Evolutionary conservation across 2,797 vertebrate species (phyloP).

Genomic region (Microhierax caerulescens): DNA sequence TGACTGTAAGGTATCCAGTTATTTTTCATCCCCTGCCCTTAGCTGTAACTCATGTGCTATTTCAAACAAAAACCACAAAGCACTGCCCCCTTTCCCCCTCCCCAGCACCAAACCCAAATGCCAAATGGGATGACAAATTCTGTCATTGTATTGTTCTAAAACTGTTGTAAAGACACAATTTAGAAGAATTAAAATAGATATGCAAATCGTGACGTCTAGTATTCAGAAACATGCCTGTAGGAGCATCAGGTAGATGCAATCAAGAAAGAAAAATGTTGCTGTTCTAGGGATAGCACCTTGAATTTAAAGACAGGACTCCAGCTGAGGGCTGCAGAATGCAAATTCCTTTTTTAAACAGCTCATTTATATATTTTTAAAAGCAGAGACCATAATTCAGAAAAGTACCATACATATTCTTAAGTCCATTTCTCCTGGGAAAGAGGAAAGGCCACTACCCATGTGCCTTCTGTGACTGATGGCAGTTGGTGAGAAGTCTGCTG

Average conservation of each 20-base stretch:
- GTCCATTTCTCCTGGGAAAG: neutral
- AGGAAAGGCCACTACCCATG: neutral
- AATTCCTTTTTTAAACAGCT: slow-evolving; percentile 1
- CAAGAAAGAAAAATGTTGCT: slow-evolving; percentile 28
- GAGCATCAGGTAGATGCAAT: slow-evolving; percentile 13
- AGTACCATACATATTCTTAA: neutral
- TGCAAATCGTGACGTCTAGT: neutral
- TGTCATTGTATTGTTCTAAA: neutral
- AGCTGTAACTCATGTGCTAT: slow-evolving; percentile 6
- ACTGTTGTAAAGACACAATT: slow-evolving; percentile 27
- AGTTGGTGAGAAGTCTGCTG: neutral
- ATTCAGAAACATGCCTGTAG: neutral
- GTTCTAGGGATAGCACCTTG: neutral
- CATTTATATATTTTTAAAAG: slow-evolving; percentile 1
- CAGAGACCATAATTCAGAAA: neutral
- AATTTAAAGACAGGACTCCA: slow-evolving; percentile 4
- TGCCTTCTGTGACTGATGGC: rapidly evolving
- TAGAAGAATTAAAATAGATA: slow-evolving; percentile 46
- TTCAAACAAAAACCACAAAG: slow-evolving; percentile 12
- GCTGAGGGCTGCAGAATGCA: neutral
- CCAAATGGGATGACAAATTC: slow-evolving; percentile 21
- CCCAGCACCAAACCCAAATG: neutral
- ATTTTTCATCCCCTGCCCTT: slow-evolving; percentile 26
- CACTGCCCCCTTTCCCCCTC: neutral
- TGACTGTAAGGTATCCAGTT: neutral